A percentile compares a stretch with the other conserved stretches of the same genome.
phyloP scores from a whole-genome alignment of 2,888 invertebrate genomes.

The Phoronis australis region DNA sequence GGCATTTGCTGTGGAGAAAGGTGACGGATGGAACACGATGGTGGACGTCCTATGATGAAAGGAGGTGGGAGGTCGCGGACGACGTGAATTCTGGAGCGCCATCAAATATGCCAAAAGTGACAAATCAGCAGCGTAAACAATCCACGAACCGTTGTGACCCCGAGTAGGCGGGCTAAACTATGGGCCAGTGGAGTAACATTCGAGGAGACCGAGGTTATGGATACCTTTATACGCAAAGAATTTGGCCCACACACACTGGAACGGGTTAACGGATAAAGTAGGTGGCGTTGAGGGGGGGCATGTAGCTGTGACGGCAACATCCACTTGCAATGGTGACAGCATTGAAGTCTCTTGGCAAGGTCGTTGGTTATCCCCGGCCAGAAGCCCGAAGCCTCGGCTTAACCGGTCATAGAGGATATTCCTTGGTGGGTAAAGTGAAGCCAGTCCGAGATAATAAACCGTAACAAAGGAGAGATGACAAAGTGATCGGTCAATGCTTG shows the following conservation, averaged over 20 bases:
- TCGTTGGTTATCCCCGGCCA: no score
- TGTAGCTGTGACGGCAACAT: constrained; percentile 19
- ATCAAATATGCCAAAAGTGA: constrained; percentile 19
- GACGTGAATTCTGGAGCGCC: constrained; percentile 19
- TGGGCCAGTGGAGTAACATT: no score
- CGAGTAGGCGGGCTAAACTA: constrained; percentile 12
- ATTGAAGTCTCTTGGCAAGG: no score
- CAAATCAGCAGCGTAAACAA: constrained; percentile 12
- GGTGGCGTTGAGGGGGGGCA: constrained; percentile 12
- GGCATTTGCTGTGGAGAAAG: no score
- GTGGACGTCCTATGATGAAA: constrained; percentile 21
- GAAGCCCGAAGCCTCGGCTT: no score
- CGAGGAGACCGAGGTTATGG: constrained; percentile 18
- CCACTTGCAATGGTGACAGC: no score
- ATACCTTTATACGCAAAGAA: no score
- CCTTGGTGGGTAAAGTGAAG: no score
- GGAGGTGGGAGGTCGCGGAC: constrained; percentile 5
- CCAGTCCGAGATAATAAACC: no score
- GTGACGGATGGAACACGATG: constrained; percentile 26
- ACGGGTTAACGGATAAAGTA: constrained; percentile 21
- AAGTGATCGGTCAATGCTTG: no score
- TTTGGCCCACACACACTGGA: constrained; percentile 16
- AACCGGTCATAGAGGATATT: no score
- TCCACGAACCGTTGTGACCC: constrained; percentile 14
- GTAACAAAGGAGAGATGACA: no score